Conservation (phyloP, 2,888 invertebrate genomes). For the Trissolcus japonicus region DNA sequence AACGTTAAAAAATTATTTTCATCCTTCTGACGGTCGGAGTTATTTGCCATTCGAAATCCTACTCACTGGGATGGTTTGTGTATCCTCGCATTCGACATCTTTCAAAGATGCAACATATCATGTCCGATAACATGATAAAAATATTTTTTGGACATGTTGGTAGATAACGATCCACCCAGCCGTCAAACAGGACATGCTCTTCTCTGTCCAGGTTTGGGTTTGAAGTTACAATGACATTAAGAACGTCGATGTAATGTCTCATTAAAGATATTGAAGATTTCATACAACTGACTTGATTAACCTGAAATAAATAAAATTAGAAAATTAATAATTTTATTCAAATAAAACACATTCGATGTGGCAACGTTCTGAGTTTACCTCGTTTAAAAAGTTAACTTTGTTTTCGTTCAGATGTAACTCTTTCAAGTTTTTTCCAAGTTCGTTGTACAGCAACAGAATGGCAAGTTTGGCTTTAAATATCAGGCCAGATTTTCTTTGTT, state of each 20-base stretch:
- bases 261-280: conserved; percentile 70
- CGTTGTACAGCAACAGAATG: conserved; percentile 68
- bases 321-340: background rate
- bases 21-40: background rate
- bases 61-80: conserved; percentile 59
- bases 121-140: conserved; percentile 63
- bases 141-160: conserved; percentile 67
- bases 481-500: conserved; percentile 62
- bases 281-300: conserved; percentile 70
- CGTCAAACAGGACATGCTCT: conserved; percentile 68
- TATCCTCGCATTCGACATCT: conserved; percentile 61
- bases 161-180: conserved; percentile 73
- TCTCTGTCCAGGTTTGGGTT: conserved; percentile 63
- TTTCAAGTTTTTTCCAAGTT: conserved; percentile 56
- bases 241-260: conserved; percentile 68
- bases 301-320: conserved; percentile 55
- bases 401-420: conserved; percentile 40
- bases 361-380: conserved; percentile 21
- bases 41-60: conserved; percentile 2
- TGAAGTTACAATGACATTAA: conserved; percentile 63
- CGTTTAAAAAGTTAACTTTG: conserved; percentile 38
- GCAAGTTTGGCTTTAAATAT: conserved; percentile 71
- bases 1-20: conserved; percentile 8
- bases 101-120: conserved; percentile 64
- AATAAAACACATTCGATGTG: background rate